These are phyloP conservation scores for Atrina japonica DNA, from an alignment of 2,888 invertebrate species.

Conservation along the genomic window DNA sequence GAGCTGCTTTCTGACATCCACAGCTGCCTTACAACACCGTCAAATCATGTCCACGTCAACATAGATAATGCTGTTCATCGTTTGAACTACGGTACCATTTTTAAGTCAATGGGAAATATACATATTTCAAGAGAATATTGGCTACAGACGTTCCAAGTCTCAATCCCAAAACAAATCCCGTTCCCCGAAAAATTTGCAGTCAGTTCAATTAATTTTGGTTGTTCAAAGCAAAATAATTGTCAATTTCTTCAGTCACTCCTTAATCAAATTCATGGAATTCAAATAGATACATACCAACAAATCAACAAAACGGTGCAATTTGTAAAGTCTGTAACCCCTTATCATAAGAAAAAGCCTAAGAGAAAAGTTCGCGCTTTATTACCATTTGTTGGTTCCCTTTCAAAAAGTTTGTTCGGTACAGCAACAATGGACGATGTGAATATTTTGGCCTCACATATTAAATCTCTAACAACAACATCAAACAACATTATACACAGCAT, in stretches of 20 bases:
- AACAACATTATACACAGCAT: neutral
- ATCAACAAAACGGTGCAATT: slow-evolving; percentile 4
- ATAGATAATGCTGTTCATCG: slow-evolving; percentile 10
- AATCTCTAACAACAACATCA: neutral
- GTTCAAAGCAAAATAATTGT: neutral
- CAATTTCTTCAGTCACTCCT: slow-evolving; percentile 8
- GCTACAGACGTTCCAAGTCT: neutral
- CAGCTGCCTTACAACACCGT: too few relatives aligned
- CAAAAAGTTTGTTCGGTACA: slow-evolving; percentile 8
- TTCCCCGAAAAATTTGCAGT: neutral
- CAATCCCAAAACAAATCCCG: neutral
- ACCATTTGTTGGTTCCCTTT: slow-evolving; percentile 8
- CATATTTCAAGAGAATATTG: slow-evolving; percentile 8
- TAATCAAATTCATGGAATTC: neutral
- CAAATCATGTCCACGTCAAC: neutral
- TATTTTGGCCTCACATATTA: slow-evolving; percentile 2
- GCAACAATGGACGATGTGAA: slow-evolving; percentile 18
- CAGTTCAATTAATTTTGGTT: neutral
- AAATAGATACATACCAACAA: neutral
- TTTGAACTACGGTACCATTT: neutral
- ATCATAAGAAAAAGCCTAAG: neutral
- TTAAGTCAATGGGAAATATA: slow-evolving; percentile 5
- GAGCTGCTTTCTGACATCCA: neutral
- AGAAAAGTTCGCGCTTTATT: neutral
- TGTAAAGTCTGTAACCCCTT: neutral